Conservation (phyloP, 2,797 vertebrate genomes). For the Epinephelus coioides region DNA sequence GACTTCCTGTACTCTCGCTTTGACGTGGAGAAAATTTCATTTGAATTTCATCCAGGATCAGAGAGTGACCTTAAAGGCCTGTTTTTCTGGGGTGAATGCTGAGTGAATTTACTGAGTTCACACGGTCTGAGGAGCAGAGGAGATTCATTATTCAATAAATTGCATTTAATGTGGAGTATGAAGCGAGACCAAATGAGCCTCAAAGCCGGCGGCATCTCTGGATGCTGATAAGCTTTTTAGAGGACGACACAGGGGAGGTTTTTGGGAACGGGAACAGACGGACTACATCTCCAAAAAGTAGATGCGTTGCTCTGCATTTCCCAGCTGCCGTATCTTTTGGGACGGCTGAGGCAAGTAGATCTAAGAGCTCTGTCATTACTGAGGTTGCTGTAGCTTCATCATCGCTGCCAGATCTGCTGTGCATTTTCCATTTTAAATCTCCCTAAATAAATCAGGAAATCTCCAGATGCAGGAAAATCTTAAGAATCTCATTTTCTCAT, state of each 20-base stretch:
- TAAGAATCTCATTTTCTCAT: slow-evolving; percentile 33
- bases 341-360: slow-evolving; percentile 51
- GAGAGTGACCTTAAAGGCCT: slow-evolving; percentile 46
- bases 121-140: slow-evolving; percentile 53
- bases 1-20: slow-evolving; percentile 30
- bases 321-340: slow-evolving; percentile 50
- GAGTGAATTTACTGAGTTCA: slow-evolving; percentile 61
- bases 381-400: slow-evolving; percentile 49
- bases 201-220: slow-evolving; percentile 65
- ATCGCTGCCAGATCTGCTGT: slow-evolving; percentile 37
- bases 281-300: slow-evolving; percentile 54
- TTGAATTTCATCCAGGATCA: slow-evolving; percentile 54
- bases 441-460: slow-evolving; percentile 53
- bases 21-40: slow-evolving; percentile 44
- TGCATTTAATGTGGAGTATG: slow-evolving; percentile 72
- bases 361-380: slow-evolving; percentile 54
- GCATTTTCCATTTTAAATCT: slow-evolving; percentile 45
- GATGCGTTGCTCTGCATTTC: slow-evolving; percentile 55
- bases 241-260: slow-evolving; percentile 49
- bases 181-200: slow-evolving; percentile 71
- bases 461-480: slow-evolving; percentile 15
- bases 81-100: slow-evolving; percentile 34
- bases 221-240: slow-evolving; percentile 70
- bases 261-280: slow-evolving; percentile 63
- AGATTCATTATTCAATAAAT: slow-evolving; percentile 79